phyloP scores from a whole-genome alignment of 1,140 invertebrate genomes.

The Atta cephalotes region DNA sequence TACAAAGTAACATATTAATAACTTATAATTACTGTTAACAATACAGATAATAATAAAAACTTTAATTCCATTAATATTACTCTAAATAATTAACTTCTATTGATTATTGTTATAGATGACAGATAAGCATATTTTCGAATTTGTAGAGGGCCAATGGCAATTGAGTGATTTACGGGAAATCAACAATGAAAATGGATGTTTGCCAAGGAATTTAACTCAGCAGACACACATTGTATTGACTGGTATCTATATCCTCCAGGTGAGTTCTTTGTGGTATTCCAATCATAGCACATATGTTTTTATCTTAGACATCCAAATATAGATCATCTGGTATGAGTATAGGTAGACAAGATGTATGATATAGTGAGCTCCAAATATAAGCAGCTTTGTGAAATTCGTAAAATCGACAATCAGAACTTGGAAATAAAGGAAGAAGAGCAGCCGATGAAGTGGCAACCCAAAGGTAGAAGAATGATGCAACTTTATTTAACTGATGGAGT shows the following conservation, averaged over 20 bases:
- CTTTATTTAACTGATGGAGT: constrained; percentile 92
- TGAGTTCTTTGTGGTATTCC: constrained; percentile 70
- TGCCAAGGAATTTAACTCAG: constrained; percentile 86
- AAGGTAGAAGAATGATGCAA: constrained; percentile 89
- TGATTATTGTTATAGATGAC: constrained; percentile 45
- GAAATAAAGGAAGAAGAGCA: constrained; percentile 86
- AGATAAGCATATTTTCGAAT: constrained; percentile 74
- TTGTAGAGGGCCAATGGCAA: constrained; percentile 88
- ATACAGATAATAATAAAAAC: neutral
- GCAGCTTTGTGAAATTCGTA: constrained; percentile 89
- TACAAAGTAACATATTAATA: no score
- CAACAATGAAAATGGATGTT: constrained; percentile 84
- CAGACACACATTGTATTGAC: constrained; percentile 83
- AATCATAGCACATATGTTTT: neutral
- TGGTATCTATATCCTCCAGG: constrained; percentile 88
- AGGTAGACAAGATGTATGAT: constrained; percentile 87
- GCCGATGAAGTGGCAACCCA: constrained; percentile 79
- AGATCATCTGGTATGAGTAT: neutral
- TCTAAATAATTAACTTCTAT: neutral
- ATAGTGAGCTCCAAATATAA: constrained; percentile 88
- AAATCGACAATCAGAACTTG: constrained; percentile 86
- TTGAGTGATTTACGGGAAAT: constrained; percentile 88
- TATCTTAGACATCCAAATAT: constrained; percentile 25
- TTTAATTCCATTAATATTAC: neutral
- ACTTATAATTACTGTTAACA: no score